Percentiles rank a stretch among this genome's conserved stretches.
phyloP scores from a whole-genome alignment of 1,140 invertebrate species.

The Macrotrachela quadricornifera region DNA sequence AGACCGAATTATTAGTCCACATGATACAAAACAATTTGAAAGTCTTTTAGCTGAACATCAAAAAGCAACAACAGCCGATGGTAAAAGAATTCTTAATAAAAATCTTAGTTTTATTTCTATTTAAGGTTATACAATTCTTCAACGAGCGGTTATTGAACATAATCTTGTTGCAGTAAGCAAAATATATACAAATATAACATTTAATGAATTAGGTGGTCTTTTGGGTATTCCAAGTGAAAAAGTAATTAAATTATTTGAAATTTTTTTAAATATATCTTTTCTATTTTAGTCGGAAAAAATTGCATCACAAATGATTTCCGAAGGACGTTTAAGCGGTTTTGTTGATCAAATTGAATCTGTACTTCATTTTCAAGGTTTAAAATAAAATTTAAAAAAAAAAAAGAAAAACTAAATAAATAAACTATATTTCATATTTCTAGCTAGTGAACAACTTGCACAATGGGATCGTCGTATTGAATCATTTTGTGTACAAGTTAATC shows the following conservation, averaged over 20 bases:
- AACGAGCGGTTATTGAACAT: slow-evolving; percentile 89
- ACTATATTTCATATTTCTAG: slow-evolving; percentile 4
- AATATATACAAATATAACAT: slow-evolving; percentile 91
- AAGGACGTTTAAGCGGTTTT: slow-evolving; percentile 79
- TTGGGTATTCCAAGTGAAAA: slow-evolving; percentile 64
- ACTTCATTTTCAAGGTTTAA: slow-evolving; percentile 80
- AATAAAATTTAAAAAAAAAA: neutral
- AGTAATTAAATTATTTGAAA: too few species aligned
- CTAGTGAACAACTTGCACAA: slow-evolving; percentile 48
- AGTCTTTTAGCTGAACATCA: slow-evolving; percentile 73
- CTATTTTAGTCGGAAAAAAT: slow-evolving; percentile 60
- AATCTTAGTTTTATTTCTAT: slow-evolving; percentile 5
- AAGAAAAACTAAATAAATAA: too few species aligned
- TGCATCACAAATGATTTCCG: slow-evolving; percentile 94
- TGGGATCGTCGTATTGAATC: slow-evolving; percentile 95
- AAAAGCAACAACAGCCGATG: slow-evolving; percentile 60
- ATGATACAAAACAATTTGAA: slow-evolving; percentile 73
- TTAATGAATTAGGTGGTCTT: slow-evolving; percentile 77
- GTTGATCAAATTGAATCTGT: slow-evolving; percentile 95
- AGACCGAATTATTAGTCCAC: slow-evolving; percentile 76
- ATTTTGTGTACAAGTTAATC: slow-evolving; percentile 85
- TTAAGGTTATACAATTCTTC: slow-evolving; percentile 68
- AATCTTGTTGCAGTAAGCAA: slow-evolving; percentile 89
- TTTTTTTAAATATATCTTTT: too few species aligned
- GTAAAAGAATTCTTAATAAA: slow-evolving; percentile 18